Conservation (phyloP, 2,888 invertebrate genomes). For the Cataglyphis cursor region DNA sequence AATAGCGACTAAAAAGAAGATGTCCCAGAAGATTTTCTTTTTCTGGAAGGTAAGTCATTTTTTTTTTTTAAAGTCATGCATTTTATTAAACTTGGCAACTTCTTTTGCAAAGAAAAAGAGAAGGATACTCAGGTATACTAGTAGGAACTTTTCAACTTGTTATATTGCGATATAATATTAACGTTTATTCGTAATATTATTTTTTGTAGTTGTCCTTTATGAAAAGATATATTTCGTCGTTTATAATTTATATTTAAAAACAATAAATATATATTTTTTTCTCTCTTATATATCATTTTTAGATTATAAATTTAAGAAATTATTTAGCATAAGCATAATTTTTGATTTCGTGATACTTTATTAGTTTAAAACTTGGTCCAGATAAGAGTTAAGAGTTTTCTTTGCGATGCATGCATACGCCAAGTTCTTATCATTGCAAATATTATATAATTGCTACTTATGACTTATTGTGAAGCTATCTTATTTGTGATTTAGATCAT, state of each 20-base stretch:
- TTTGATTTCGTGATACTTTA: not conserved
- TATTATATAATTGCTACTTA: not conserved
- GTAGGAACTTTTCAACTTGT: not conserved
- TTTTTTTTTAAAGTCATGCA: not conserved
- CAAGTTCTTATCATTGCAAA: not conserved
- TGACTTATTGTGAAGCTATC: not conserved
- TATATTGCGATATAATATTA: not conserved
- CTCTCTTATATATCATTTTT: not conserved
- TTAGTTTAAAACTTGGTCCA: not conserved
- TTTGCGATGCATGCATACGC: not conserved
- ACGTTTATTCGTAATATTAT: not conserved
- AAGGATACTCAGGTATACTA: not conserved
- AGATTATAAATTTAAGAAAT: not conserved
- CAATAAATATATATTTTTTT: not conserved
- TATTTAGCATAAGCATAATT: not conserved
- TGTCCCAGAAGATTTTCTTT: slow-evolving; percentile 16
- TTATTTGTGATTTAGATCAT: not conserved
- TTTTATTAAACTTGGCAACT: slow-evolving; percentile 18
- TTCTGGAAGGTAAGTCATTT: slow-evolving; percentile 9
- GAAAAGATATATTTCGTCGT: not conserved
- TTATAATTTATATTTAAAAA: not conserved
- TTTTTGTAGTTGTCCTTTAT: not conserved
- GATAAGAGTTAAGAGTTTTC: not conserved
- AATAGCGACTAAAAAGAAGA: slow-evolving; percentile 6
- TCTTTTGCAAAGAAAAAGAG: not conserved